Percentiles rank a stretch among this genome's conserved stretches.
phyloP scores from a whole-genome alignment of 2,888 invertebrate genomes.

The Troides oblongomaculatus region DNA sequence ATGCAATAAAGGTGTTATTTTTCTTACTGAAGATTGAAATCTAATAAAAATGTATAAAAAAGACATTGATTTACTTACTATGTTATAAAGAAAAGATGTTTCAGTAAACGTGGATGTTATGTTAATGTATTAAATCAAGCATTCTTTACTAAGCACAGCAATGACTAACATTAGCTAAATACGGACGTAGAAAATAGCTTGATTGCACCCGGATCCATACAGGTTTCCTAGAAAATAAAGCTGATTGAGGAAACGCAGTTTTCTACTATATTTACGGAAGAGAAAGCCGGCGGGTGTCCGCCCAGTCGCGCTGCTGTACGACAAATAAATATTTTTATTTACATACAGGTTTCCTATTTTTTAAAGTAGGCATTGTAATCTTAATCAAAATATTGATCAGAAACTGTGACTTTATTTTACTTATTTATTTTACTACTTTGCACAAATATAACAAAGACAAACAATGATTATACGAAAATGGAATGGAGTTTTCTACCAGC shows the following conservation, averaged over 20 bases:
- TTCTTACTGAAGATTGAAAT: no score
- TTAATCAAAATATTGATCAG: no score
- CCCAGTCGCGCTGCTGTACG: conserved; percentile 32
- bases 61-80: neutral
- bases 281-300: conserved; percentile 46
- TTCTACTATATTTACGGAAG: conserved; percentile 50
- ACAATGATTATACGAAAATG: no score
- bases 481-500: no score
- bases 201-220: conserved; percentile 27
- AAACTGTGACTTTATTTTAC: no score
- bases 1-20: no score
- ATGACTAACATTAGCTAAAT: conserved; percentile 22
- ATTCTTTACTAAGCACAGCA: neutral
- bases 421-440: no score
- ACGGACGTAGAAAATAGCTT: conserved; percentile 30
- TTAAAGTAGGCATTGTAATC: conserved; percentile 1
- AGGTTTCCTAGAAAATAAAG: conserved; percentile 36
- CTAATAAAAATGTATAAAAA: no score
- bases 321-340: conserved; percentile 27
- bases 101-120: neutral
- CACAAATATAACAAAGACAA: no score
- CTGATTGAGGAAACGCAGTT: conserved; percentile 43
- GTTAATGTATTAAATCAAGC: neutral
- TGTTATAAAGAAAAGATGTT: neutral
- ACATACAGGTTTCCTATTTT: conserved; percentile 17